Conservation (phyloP, 2,113 vertebrate genomes). For the Rhegmatorhina hoffmannsi region DNA sequence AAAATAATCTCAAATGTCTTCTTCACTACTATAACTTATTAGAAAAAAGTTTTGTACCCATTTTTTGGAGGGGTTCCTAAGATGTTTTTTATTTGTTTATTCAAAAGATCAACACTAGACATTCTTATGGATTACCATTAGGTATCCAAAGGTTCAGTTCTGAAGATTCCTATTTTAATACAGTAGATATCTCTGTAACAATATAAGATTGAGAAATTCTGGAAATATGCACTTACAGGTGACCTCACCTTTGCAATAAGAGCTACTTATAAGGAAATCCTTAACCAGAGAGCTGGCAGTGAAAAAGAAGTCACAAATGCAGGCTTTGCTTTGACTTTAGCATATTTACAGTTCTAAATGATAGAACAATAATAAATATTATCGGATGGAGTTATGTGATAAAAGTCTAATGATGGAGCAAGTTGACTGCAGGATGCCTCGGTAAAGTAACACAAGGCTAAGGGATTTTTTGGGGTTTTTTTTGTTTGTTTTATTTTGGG, state of each 20-base stretch:
- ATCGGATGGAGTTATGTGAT: not conserved
- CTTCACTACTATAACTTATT: accelerated
- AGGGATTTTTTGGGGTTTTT: too few species aligned
- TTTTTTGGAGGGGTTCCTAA: not conserved
- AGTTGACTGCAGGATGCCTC: not conserved
- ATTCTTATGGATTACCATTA: not conserved
- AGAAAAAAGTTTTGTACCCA: not conserved
- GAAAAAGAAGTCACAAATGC: not conserved
- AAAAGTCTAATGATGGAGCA: not conserved
- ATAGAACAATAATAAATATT: not conserved
- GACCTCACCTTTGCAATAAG: not conserved
- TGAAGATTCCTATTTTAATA: not conserved
- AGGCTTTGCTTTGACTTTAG: not conserved
- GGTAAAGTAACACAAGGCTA: not conserved
- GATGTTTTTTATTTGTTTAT: not conserved
- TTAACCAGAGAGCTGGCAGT: not conserved
- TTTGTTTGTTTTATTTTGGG: too few species aligned
- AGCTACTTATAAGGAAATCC: not conserved
- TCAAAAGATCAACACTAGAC: not conserved
- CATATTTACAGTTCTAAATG: not conserved
- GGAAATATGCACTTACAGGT: not conserved
- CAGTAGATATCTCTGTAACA: not conserved
- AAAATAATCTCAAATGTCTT: not conserved
- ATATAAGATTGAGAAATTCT: not conserved
- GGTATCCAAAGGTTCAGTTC: not conserved